A percentile compares a stretch with the other conserved stretches of the same genome.
Conservation (phyloP, 2,888 invertebrate species). For the Sarcophaga subvicina region DNA sequence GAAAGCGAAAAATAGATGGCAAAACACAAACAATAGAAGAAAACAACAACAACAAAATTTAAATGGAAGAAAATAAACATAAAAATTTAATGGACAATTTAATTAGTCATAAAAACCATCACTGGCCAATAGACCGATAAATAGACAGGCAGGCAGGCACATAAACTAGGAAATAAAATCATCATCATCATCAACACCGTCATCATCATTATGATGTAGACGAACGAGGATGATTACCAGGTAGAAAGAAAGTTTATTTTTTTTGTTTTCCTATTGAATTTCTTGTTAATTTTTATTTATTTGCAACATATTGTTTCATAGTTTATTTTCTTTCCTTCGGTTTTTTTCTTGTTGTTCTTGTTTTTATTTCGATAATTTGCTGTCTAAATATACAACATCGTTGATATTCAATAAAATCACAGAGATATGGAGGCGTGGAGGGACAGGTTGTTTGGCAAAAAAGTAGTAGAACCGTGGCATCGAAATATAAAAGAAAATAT, state of each 20-base stretch:
- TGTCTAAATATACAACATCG: conserved; percentile 3
- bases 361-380: background rate
- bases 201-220: background rate
- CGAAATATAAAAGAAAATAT: background rate
- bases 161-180: background rate
- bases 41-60: no score
- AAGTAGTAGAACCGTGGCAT: background rate
- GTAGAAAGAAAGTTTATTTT: background rate
- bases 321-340: background rate
- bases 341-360: background rate
- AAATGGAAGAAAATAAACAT: conserved; percentile 22
- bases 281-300: conserved; percentile 38
- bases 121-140: background rate
- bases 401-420: conserved; percentile 26
- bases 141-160: no score
- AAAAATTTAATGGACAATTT: conserved; percentile 63
- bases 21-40: background rate
- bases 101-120: conserved; percentile 61
- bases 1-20: background rate
- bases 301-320: conserved; percentile 17
- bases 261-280: conserved; percentile 24
- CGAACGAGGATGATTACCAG: background rate
- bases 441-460: background rate
- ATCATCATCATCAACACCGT: conserved; percentile 1
- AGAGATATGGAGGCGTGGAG: no score